These are phyloP conservation scores for Phrynosoma platyrhinos DNA, from an alignment of 2,113 vertebrate genomes.

Conservation along the genomic window DNA sequence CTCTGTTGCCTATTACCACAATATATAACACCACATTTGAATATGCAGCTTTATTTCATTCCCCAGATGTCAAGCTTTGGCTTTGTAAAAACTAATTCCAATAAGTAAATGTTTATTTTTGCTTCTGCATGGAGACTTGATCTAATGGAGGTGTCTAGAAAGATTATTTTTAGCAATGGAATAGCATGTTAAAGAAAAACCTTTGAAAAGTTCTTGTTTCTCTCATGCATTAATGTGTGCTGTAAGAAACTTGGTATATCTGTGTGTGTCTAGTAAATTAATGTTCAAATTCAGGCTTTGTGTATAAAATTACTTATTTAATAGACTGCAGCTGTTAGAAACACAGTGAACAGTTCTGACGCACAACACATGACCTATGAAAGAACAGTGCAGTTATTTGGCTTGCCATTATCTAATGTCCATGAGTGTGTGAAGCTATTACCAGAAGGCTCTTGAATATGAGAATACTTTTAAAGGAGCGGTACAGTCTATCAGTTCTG, in stretches of 20 bases:
- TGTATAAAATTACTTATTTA: conserved; percentile 46
- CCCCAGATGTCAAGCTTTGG: conserved; percentile 17
- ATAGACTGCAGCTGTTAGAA: neutral
- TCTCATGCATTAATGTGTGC: conserved; percentile 46
- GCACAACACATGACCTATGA: neutral
- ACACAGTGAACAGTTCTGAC: neutral
- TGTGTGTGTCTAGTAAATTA: conserved; percentile 59
- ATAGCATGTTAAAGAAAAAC: conserved; percentile 37
- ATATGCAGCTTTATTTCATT: neutral
- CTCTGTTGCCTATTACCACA: conserved; percentile 25
- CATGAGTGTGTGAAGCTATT: neutral
- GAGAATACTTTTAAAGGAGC: neutral
- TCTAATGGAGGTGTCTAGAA: neutral
- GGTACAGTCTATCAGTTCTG: neutral
- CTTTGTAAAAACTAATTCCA: conserved; percentile 23
- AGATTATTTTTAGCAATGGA: conserved; percentile 34
- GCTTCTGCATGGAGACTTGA: conserved; percentile 25
- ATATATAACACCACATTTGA: conserved; percentile 34
- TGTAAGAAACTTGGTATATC: conserved; percentile 29
- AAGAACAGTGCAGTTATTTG: neutral
- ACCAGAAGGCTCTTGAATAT: neutral
- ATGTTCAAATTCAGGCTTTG: conserved; percentile 34
- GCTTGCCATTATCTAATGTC: neutral
- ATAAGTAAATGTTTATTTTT: conserved; percentile 3
- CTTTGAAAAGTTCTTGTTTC: conserved; percentile 50